Evolutionary conservation across 2,888 invertebrate genomes (phyloP).

Genomic region (Parnassius apollo): DNA sequence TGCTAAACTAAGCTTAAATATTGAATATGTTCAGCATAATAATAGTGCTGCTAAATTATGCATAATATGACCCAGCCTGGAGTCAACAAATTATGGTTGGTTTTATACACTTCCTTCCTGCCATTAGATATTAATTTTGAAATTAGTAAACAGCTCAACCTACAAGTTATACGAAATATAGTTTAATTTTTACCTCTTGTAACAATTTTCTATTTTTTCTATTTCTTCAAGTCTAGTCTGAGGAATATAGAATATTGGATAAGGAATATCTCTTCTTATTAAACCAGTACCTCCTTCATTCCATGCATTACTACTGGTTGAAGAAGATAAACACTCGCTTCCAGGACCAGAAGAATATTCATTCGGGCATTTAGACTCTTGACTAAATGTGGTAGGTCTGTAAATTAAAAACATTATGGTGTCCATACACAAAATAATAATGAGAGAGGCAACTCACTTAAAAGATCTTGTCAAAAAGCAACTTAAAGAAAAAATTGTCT

Average conservation of each 20-base stretch:
- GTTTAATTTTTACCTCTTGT: constrained; percentile 59
- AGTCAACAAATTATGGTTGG: too few species aligned
- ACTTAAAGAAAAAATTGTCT: too few species aligned
- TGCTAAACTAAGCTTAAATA: too few species aligned
- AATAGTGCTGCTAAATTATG: too few species aligned
- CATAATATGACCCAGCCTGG: too few species aligned
- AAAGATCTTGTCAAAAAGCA: too few species aligned
- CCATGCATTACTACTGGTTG: constrained; percentile 86
- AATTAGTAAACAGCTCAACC: too few species aligned
- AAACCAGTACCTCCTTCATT: constrained; percentile 89
- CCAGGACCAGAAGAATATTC: constrained; percentile 79
- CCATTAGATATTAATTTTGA: too few species aligned
- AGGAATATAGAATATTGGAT: constrained; percentile 91
- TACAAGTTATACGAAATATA: too few species aligned
- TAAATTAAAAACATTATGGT: constrained; percentile 32
- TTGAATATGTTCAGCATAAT: too few species aligned
- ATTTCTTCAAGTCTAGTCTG: constrained; percentile 76
- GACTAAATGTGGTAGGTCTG: constrained; percentile 66
- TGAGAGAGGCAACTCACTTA: too few species aligned
- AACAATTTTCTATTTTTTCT: constrained; percentile 82
- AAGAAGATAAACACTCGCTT: constrained; percentile 68
- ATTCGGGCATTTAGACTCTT: constrained; percentile 92
- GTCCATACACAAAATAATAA: not conserved
- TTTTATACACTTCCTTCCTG: too few species aligned
- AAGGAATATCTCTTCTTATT: constrained; percentile 90